Evolutionary conservation across 23 tunicate genomes (phyloP), one percentile per base, ranked within the genome.

Genomic region (Styela plicata): DNA sequence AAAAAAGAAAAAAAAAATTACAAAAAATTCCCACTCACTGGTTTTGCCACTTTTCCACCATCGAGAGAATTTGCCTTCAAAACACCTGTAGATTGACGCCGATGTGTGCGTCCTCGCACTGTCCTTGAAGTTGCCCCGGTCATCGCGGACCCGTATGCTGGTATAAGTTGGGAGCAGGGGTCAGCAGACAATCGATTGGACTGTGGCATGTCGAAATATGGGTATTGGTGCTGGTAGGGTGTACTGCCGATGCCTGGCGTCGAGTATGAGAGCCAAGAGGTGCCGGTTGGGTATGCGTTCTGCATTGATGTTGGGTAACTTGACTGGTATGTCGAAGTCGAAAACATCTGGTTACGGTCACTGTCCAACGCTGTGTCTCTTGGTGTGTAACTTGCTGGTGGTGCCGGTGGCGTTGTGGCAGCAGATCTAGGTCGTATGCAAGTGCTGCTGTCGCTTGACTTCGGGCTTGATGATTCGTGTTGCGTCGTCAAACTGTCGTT

Each of bases 201-300:
- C 17, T 21, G 25, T 0, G 13, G 29, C 23, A 53, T 22, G 64
- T 44, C 81, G 81, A 26, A 76, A 57, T 76, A 76, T n/a, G 52
- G 78, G 26, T 76, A 76, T 44, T 36, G 81, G 31, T 67, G 71
- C 25, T 76, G 81, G 33, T 76, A 76, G 33, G 81, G 21, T 53
- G 81, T 52, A 26, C 29, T 44, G 26, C 66, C 29, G 10, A 44
- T 44, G 22, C 71, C 31, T 52, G 81, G 66, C 25, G 81, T 44
- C 27, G 81, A 44, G 2, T 33, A 76, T 5, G 81, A 23, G 21
- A 44, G 25, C 81, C 81, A 76, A 27, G 32, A 10, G 5, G 81
- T 7, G 24, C 81, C 44, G 7, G 31, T 57, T 52, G 25, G 64
- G 31, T 76, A 76, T 0, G 17, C 22, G 64, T 29, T 44, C 27